phyloP scores from a whole-genome alignment of 2,113 vertebrate species.

The Urocynchramus pylzowi region DNA sequence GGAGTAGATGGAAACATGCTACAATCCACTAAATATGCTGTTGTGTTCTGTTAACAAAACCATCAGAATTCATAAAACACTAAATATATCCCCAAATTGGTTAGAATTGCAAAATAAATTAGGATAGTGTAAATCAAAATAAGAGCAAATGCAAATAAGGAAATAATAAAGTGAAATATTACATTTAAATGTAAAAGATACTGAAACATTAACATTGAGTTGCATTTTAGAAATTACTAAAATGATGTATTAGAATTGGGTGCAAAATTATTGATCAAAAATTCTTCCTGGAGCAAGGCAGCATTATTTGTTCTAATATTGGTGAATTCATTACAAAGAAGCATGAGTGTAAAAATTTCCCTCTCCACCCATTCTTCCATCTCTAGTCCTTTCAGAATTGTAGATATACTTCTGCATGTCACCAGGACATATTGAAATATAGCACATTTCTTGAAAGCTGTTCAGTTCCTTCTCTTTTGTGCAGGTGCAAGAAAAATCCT shows the following conservation, averaged over 20 bases:
- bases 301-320: background rate
- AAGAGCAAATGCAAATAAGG: background rate
- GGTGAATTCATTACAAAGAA: background rate
- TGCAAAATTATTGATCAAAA: background rate
- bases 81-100: background rate
- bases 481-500: background rate
- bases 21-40: background rate
- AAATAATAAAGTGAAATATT: background rate
- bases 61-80: background rate
- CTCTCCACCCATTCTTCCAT: background rate
- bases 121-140: background rate
- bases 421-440: background rate
- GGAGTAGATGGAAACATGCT: background rate
- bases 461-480: constrained; percentile 12
- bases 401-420: background rate
- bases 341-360: background rate
- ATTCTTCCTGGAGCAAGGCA: background rate
- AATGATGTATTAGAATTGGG: background rate
- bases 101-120: background rate
- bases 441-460: background rate
- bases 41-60: fast-evolving
- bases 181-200: background rate
- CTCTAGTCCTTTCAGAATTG: background rate
- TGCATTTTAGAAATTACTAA: background rate
- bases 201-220: background rate